Evolutionary conservation across 2,888 invertebrate species (phyloP), one percentile per base, ranked within the genome.

Genomic region (Tenthredo notha): DNA sequence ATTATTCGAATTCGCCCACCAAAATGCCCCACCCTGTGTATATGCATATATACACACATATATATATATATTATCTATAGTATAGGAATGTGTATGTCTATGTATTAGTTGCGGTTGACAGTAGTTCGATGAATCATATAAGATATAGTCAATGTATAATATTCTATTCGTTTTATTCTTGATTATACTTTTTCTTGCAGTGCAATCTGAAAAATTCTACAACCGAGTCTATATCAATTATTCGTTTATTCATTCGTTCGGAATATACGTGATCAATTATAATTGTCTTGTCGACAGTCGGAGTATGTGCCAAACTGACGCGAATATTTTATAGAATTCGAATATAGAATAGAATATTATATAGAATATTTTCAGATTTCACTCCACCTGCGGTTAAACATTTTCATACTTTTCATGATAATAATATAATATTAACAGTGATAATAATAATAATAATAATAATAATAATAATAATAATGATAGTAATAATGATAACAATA

Each of bases 291-390:
- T 2, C 15, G 47, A 0, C 12, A 47, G 43, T 3, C 12, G 43
- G 12, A 15, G 12, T 1, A 9, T 43, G 43, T 43, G 40, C 7
- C 40, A 9, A 40, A 40, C 7, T 9, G 40, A 15, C 50, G 4
- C 33, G 5, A 33, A 33, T 33, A 33, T 33, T 33, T 33, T 4
- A 33, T 33, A 33, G 33, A 33, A 33, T 33, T 37, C 0, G 6
- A 37, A 37, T 37, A 37, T 37, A 37, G 7, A 37, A 37, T 37
- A 37, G 37, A 37, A 37, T 37, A 37, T 7, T 37, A 37, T 37
- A 37, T 37, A 37, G 80, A 80, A 80, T 37, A 80, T 80, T 80
- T 61, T 80, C 61, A 80, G 80, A 80, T 61, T 25, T 12, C 80
- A 80, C 77, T 18, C 15, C 15, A 47, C 12, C 61, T 58, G 18